Conservation (phyloP, 2,113 vertebrate genomes). For the Sorex fumeus region DNA sequence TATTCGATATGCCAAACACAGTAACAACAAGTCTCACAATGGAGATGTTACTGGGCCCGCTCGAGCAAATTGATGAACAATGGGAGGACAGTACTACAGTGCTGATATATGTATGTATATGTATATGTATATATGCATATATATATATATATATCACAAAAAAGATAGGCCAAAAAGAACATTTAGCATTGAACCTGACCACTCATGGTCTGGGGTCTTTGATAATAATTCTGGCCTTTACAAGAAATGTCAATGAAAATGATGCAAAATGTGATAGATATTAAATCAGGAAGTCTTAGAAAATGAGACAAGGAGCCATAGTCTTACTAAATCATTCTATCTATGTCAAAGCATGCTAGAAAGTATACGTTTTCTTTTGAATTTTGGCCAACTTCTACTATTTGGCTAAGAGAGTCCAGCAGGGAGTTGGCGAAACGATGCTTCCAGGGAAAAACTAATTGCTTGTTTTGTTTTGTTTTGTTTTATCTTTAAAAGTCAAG, state of each 20-base stretch:
- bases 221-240: background rate
- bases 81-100: no score
- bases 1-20: no score
- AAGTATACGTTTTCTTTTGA: slow-evolving; percentile 30
- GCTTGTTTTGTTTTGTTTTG: background rate
- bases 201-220: no score
- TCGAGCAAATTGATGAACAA: no score
- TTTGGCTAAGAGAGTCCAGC: background rate
- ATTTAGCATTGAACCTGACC: no score
- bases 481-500: slow-evolving; percentile 22
- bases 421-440: background rate
- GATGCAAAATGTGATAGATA: background rate
- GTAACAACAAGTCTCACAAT: no score
- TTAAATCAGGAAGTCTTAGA: slow-evolving; percentile 25
- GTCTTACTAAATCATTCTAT: slow-evolving; percentile 31
- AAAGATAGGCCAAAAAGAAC: no score
- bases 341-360: background rate
- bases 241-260: slow-evolving; percentile 48
- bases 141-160: no score
- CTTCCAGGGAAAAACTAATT: background rate
- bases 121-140: no score
- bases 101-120: no score
- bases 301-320: background rate
- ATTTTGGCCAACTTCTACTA: slow-evolving; percentile 23
- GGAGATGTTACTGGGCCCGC: no score